phyloP scores from a whole-genome alignment of 1,140 invertebrate genomes.

The Steinernema feltiae region DNA sequence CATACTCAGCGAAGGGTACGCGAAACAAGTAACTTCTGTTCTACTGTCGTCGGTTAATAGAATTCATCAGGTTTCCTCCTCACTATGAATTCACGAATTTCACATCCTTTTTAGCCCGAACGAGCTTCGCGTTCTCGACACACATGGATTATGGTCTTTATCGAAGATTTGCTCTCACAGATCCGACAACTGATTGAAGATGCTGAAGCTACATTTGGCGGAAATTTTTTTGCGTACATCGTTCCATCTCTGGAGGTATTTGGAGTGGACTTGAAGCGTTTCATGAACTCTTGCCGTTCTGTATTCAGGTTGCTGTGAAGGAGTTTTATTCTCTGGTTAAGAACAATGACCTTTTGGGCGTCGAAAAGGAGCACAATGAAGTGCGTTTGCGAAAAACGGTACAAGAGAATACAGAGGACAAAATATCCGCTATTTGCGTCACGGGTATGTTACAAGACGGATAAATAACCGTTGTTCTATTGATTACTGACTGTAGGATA shows the following conservation, averaged over 20 bases:
- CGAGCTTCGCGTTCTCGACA: conserved; percentile 34
- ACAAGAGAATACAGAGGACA: conserved; percentile 41
- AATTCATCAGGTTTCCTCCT: conserved; percentile 37
- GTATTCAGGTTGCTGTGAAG: conserved; percentile 34
- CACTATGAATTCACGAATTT: not conserved
- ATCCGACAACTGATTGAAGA: conserved; percentile 43
- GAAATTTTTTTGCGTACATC: conserved; percentile 37
- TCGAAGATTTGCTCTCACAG: conserved; percentile 41
- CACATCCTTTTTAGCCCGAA: conserved; percentile 31
- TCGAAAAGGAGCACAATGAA: conserved; percentile 24
- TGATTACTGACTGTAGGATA: conserved; percentile 33
- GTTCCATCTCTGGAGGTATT: conserved; percentile 46
- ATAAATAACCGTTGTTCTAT: not conserved
- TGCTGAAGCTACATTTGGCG: conserved; percentile 38
- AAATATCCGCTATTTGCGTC: conserved; percentile 40
- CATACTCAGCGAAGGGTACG: conserved; percentile 42
- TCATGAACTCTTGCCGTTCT: not conserved
- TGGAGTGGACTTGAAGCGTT: conserved; percentile 28
- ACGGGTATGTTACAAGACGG: conserved; percentile 21
- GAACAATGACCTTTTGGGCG: conserved; percentile 37
- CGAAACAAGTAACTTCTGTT: conserved; percentile 43
- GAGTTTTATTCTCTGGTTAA: conserved; percentile 37
- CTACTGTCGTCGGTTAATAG: conserved; percentile 38
- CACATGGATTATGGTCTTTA: conserved; percentile 42
- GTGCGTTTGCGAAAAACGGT: conserved; percentile 27